Conservation (phyloP, 2,113 vertebrate species). For the Taxidea taxus region DNA sequence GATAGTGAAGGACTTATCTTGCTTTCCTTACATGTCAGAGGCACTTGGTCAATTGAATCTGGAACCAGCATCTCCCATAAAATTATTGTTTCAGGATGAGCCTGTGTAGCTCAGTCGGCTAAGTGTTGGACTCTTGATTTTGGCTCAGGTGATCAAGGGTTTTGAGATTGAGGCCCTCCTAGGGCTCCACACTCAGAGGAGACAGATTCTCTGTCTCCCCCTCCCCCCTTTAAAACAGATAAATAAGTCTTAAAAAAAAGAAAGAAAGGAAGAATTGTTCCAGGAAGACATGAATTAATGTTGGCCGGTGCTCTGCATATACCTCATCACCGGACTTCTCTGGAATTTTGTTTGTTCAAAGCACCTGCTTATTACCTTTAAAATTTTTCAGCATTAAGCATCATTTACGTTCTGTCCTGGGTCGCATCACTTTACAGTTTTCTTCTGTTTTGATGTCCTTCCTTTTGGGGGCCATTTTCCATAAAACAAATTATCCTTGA, state of each 20-base stretch:
- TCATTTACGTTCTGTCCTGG: neutral
- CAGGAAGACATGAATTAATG: neutral
- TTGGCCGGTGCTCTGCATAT: neutral
- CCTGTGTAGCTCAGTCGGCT: neutral
- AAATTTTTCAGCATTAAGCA: neutral
- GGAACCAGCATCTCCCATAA: neutral
- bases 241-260: neutral
- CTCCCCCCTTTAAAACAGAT: neutral
- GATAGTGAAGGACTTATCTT: neutral
- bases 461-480: neutral
- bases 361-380: neutral
- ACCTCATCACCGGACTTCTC: neutral
- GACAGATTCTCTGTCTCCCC: neutral
- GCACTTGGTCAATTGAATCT: constrained; percentile 16
- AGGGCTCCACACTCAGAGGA: neutral
- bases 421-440: neutral
- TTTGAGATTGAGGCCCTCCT: neutral
- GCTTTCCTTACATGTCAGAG: constrained; percentile 34
- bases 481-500: neutral
- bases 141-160: neutral
- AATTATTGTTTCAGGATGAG: neutral
- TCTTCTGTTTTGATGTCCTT: neutral
- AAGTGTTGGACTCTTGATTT: neutral
- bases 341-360: neutral
- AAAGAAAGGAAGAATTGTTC: neutral